Evolutionary conservation across 2,797 vertebrate species (phyloP), one percentile per base, ranked within the genome.

Genomic region (Urocyon cinereoargenteus): DNA sequence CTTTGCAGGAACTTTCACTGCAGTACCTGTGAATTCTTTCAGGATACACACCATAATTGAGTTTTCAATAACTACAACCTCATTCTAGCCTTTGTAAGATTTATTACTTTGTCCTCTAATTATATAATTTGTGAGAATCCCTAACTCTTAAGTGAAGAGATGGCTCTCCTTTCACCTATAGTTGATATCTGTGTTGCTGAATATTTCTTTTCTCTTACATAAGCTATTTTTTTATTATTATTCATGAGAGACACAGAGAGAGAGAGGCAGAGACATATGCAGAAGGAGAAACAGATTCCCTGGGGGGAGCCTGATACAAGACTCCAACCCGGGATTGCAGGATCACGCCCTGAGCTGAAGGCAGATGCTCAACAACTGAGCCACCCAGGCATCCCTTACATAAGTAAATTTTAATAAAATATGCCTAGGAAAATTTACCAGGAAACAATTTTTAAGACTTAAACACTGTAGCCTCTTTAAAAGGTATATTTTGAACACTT

Each of bases 391-490:
- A 45, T 45, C 40, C 40, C 72, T 94, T 68, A 93, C 0, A 45
- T 96, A 92, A 82, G 9, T 75, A 87, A 94, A 95, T 87, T 97
- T 97, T 92, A 98, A 90, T 96, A 94, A 97, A 75, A 86, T 40
- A 45, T 96, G 16, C 34, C 77, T 57, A 36, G 36, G 3, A n/a
- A 93, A 97, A 96, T 94, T 81, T 75, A 24, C 6, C 45, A 81
- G 49, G 53, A 75, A 13, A 49, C 4, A 90, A 73, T 97, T 96
- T 95, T 61, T 26, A 72, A 92, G 31, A 73, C 34, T 97, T 94
- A 66, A 73, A 96, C 79, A 81, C 51, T 95, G 75, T 9, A 45
- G 15, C 90, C 19, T 73, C 40, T 81, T 94, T 13, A 86, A 34
- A 62, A 75, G 45, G 49, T 62, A 36, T 51, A 19, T 55, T 81